Base-by-base conservation (phyloP, 1,140 invertebrate species). In the Pararge aegeria region DNA sequence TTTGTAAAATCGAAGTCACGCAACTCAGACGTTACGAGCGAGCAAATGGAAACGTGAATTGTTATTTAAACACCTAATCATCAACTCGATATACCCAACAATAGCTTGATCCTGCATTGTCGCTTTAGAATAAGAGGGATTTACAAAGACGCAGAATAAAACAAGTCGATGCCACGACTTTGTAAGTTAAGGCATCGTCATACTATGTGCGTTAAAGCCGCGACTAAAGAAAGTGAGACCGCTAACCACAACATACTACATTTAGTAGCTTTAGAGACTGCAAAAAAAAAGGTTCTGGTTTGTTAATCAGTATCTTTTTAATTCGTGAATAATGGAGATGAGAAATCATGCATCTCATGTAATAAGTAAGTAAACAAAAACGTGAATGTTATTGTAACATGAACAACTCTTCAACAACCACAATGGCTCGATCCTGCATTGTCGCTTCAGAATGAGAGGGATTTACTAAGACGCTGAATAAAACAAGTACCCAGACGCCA, bases 321-420 rank as follows among this genome's bases (percentile, higher is more conserved):
- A n/a, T n/a, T n/a, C n/a, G n/a, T n/a, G n/a, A n/a, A n/a, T n/a
- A n/a, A n/a, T n/a, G n/a, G n/a, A n/a, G n/a, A n/a, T n/a, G n/a
- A n/a, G 40, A 20, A 20, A 16, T 48, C 53, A 46, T 18, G 27
- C 12, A 12, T 34, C 30, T 10, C 10, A 12, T 30, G 27, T 6
- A 21, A 20, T n/a, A 42, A 27, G 44, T 2, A 20, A 1, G 18
- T 16, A 27, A 7, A 49, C 46, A 49, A 15, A 5, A 30, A 16
- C 34, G 34, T 18, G 37, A 21, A n/a, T n/a, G n/a, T n/a, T n/a
- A 57, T 30, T 55, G 27, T 69, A 75, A 79, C 78, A 70, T 74
- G 79, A 78, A 67, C 73, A 64, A 77, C 79, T 85, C 83, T 83
- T 83, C 80, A 79, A 73, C 71, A 71, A 79, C 76, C 78, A 85